phyloP scores from a whole-genome alignment of 2,113 vertebrate species.

The Passer montanus region DNA sequence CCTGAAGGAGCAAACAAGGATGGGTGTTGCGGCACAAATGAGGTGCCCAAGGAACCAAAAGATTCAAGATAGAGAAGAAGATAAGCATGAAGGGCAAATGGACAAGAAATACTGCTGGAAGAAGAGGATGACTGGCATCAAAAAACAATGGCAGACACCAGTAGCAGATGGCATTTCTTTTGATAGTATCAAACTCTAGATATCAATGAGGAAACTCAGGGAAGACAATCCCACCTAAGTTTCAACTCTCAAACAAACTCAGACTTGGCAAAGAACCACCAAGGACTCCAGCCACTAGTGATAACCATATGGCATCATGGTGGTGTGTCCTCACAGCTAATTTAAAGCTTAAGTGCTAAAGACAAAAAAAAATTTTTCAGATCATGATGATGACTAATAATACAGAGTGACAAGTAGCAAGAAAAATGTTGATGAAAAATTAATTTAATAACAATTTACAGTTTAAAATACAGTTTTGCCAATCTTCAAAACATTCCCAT shows the following conservation, averaged over 20 bases:
- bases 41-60: neutral
- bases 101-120: neutral
- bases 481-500: neutral
- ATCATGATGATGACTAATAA: neutral
- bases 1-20: neutral
- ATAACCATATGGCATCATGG: rapidly evolving
- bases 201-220: neutral
- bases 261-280: neutral
- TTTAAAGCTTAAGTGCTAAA: neutral
- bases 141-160: neutral
- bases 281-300: neutral
- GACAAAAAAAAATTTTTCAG: neutral
- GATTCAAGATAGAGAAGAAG: neutral
- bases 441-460: neutral
- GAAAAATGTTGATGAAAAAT: neutral
- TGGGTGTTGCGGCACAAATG: too few species aligned
- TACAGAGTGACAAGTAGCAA: neutral
- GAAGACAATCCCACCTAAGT: neutral
- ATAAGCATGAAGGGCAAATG: neutral
- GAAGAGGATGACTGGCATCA: neutral
- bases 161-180: neutral
- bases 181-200: too few species aligned
- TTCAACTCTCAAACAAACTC: neutral
- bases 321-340: neutral
- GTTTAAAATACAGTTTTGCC: neutral